phyloP scores from a whole-genome alignment of 2,797 vertebrate species.

The Lacerta bilineata region DNA sequence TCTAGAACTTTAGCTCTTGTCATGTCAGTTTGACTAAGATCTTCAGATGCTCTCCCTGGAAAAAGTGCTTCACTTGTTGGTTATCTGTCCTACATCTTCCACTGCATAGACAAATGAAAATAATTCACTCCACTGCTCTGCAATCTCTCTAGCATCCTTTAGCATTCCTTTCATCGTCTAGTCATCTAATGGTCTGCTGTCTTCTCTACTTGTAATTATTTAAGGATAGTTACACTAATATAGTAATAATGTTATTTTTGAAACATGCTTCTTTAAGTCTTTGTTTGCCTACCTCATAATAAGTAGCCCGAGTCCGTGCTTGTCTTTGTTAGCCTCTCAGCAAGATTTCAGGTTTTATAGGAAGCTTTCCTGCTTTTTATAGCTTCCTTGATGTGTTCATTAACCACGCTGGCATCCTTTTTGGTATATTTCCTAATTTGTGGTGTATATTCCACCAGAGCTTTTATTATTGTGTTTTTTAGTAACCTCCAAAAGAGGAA shows the following conservation, averaged over 20 bases:
- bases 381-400: neutral
- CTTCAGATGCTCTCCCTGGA: no score
- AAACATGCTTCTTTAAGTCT: neutral
- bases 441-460: neutral
- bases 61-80: no score
- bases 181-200: no score
- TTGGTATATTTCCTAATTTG: neutral
- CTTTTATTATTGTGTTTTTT: neutral
- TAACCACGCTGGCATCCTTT: neutral
- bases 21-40: no score
- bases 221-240: neutral
- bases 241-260: neutral
- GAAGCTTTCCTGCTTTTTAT: neutral
- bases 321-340: no score
- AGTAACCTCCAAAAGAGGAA: neutral
- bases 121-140: no score
- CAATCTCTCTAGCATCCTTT: no score
- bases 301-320: neutral
- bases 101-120: no score
- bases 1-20: no score
- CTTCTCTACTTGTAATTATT: neutral
- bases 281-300: neutral
- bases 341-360: neutral
- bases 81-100: no score
- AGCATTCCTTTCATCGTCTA: no score